Evolutionary conservation across 2,113 vertebrate genomes (phyloP).

Genomic region (Propithecus coquereli): DNA sequence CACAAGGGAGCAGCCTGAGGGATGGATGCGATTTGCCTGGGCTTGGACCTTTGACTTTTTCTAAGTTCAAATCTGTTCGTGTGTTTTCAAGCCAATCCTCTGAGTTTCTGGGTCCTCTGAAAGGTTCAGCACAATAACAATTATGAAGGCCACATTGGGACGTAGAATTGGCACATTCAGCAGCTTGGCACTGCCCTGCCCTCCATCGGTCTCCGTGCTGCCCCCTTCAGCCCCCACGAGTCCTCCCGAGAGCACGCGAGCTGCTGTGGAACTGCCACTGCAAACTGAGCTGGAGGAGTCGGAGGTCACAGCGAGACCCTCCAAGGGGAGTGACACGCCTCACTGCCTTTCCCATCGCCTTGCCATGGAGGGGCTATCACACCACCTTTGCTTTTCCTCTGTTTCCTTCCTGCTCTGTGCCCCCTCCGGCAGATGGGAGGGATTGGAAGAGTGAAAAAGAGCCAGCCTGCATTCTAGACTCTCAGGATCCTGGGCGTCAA

Average conservation of each 20-base stretch:
- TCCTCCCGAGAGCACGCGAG: neutral
- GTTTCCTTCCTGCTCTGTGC: neutral
- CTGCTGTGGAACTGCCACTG: accelerated
- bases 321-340: neutral
- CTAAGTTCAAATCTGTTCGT: neutral
- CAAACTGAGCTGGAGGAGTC: neutral
- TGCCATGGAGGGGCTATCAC: neutral
- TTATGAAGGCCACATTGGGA: neutral
- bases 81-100: neutral
- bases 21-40: too few species aligned
- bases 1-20: neutral
- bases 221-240: neutral
- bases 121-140: neutral
- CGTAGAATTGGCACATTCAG: neutral
- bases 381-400: neutral
- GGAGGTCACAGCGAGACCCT: neutral
- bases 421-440: neutral
- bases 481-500: neutral
- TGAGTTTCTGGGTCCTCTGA: neutral
- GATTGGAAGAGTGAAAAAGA: neutral
- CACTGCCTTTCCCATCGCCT: neutral
- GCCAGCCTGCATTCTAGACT: neutral
- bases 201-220: neutral
- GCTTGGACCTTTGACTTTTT: neutral
- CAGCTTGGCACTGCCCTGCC: neutral